Base-by-base conservation (phyloP, 2,797 vertebrate species). In the Alfaro cultratus region DNA sequence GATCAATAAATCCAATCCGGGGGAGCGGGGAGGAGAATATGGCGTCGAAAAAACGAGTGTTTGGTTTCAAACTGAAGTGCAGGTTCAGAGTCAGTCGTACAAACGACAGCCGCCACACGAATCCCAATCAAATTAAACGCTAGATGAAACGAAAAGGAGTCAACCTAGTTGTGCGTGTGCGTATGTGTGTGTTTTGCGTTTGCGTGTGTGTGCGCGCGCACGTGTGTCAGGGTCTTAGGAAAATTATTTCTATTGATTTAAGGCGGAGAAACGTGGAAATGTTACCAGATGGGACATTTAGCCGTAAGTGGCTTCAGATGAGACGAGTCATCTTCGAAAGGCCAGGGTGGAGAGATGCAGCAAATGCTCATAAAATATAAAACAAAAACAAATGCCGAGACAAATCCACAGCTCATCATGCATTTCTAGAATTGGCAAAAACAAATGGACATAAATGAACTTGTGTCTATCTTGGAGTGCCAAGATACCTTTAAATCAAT, bases 231-330 rank as follows among this genome's bases (percentile, higher is more conserved):
- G 96, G 96, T 96, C 96, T 96, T 96, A 95, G 96, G 96, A 92
- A 96, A 97, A 98, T 98, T 98, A 98, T 98, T 97, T 95, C 96
- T 98, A 99, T 99, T 98, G 97, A 99, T 99, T 99, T 98, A 96
- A 97, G 96, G 96, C 95, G 95, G 95, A 95, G 96, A 97, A 96
- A 98, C 94, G 96, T 98, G 97, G 97, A 97, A 97, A 97, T 96
- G 96, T 97, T 97, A 97, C 96, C 97, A 97, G 97, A 97, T 97
- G 97, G 97, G 96, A 97, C 97, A 96, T 98, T 98, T 97, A 96
- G 95, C 96, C 95, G 93, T 95, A 96, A 96, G 96, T 96, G 95
- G 96, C 95, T 96, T 93, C 92, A 90, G 95, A 93, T 92, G 95
- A 97, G 95, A 95, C 95, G 93, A 96, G 89, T 89, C 90, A 82